phyloP scores from a whole-genome alignment of 2,888 invertebrate genomes.

The Polyommatus icarus region DNA sequence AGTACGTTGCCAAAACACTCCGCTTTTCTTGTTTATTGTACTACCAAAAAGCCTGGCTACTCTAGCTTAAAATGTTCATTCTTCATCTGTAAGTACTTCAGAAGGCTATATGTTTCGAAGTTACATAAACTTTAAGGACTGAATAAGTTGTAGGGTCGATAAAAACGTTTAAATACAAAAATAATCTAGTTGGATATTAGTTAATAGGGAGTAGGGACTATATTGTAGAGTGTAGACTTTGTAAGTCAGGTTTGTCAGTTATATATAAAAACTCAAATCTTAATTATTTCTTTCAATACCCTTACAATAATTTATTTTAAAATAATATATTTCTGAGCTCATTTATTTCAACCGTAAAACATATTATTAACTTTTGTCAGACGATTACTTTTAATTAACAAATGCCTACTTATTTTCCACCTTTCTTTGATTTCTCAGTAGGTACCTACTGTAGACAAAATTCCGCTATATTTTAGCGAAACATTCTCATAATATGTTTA shows the following conservation, averaged over 20 bases:
- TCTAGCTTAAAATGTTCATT: background rate
- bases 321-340: too few relatives aligned
- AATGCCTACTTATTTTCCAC: background rate
- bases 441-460: background rate
- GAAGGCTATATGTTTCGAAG: background rate
- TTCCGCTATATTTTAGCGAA: background rate
- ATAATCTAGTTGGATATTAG: too few relatives aligned
- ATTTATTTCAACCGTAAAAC: too few relatives aligned
- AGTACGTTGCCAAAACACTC: constrained; percentile 14
- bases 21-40: background rate
- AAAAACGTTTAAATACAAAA: background rate
- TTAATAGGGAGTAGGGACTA: too few relatives aligned
- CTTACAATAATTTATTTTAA: too few relatives aligned
- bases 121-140: background rate
- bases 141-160: background rate
- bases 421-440: background rate
- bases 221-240: too few relatives aligned
- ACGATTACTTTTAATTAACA: too few relatives aligned
- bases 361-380: too few relatives aligned
- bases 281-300: too few relatives aligned
- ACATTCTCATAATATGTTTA: background rate
- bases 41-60: background rate
- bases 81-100: background rate
- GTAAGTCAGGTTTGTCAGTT: too few relatives aligned
- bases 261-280: too few relatives aligned